These are phyloP conservation scores for Hermatobates lingyangjiaoensis DNA, from an alignment of 1,140 invertebrate genomes.

Conservation along the genomic window DNA sequence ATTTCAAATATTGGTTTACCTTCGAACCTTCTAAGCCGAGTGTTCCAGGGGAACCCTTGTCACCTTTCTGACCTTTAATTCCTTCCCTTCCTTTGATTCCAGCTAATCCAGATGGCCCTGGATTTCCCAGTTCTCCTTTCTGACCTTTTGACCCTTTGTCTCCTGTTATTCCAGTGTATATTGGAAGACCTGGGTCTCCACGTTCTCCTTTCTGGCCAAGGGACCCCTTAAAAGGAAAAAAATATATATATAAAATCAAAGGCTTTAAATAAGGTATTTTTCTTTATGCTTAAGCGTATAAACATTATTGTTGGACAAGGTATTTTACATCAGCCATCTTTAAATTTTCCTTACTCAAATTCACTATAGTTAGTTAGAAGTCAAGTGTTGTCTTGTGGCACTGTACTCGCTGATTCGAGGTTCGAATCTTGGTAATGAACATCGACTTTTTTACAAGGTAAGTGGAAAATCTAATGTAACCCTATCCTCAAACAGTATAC, in stretches of 20 bases:
- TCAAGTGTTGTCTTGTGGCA: too few relatives aligned
- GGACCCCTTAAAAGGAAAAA: slow-evolving; percentile 2
- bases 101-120: slow-evolving; percentile 32
- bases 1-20: not conserved
- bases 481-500: too few relatives aligned
- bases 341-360: too few relatives aligned
- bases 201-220: slow-evolving; percentile 6
- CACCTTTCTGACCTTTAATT: not conserved
- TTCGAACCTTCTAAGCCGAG: not conserved
- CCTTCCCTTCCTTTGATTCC: slow-evolving; percentile 22
- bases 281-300: too few relatives aligned
- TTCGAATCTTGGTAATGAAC: too few relatives aligned
- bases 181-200: slow-evolving; percentile 9
- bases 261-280: not conserved
- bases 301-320: too few relatives aligned
- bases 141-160: slow-evolving; percentile 33
- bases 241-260: not conserved
- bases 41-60: not conserved
- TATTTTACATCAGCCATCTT: too few relatives aligned
- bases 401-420: too few relatives aligned
- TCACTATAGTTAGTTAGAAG: too few relatives aligned
- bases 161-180: slow-evolving; percentile 26
- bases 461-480: too few relatives aligned
- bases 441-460: too few relatives aligned
- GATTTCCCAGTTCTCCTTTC: slow-evolving; percentile 34